Evolutionary conservation across 2,797 vertebrate genomes (phyloP).

Genomic region (Allochrocebus solatus): DNA sequence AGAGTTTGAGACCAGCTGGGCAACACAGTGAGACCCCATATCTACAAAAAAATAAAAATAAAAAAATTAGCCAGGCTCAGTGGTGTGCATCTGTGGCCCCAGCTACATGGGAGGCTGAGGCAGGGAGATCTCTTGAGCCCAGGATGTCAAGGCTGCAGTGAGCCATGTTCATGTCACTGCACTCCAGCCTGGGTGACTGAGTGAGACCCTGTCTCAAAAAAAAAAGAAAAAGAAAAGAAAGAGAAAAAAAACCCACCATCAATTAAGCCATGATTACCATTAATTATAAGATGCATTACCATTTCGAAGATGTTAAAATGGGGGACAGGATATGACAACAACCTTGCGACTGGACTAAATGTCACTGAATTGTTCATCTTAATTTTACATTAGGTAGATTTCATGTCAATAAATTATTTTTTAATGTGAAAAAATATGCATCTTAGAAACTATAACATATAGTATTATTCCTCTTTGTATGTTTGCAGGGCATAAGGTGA

Average conservation of each 20-base stretch:
- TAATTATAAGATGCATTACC: background rate
- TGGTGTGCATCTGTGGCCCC: no score
- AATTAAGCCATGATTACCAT: background rate
- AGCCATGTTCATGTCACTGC: no score
- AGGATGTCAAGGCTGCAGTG: no score
- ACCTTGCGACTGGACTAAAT: background rate
- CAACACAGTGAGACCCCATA: no score
- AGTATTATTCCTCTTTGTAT: background rate
- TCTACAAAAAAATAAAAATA: no score
- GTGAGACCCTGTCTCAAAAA: no score
- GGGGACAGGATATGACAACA: background rate
- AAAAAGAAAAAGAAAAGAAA: no score
- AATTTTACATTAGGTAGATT: background rate
- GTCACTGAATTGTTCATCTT: background rate
- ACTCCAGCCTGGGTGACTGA: no score
- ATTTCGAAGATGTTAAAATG: constrained; percentile 7
- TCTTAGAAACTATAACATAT: background rate
- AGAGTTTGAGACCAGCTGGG: no score
- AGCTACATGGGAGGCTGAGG: no score
- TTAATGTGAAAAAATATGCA: background rate
- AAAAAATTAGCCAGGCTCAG: no score
- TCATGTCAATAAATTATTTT: background rate
- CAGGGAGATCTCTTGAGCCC: no score
- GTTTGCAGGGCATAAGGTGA: background rate
- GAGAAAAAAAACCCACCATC: background rate